These are phyloP conservation scores for Gymnopithys bicolor DNA, from an alignment of 2,797 vertebrate species.

Conservation along the genomic window DNA sequence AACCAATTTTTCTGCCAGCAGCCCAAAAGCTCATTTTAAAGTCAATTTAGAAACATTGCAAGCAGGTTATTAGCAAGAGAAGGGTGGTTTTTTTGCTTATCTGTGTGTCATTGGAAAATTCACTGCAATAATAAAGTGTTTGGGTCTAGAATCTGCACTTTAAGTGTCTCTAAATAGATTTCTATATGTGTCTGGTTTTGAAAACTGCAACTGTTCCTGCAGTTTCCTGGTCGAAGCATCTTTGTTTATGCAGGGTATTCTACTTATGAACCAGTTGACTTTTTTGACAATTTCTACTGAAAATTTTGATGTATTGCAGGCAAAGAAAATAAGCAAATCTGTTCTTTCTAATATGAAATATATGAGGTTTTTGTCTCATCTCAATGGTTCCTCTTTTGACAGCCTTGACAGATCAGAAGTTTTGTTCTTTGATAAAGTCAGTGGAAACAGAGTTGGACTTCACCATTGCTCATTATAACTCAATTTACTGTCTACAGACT, in stretches of 20 bases:
- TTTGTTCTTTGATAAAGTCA: not conserved
- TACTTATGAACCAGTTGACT: not conserved
- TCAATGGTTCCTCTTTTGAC: not conserved
- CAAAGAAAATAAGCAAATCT: not conserved
- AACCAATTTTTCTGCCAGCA: not conserved
- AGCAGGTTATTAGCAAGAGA: not conserved
- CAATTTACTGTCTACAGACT: not conserved
- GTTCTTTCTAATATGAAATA: not conserved
- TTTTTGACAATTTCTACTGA: not conserved
- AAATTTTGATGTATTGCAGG: not conserved
- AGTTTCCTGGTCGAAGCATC: not conserved
- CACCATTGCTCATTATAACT: not conserved
- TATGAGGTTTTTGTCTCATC: not conserved
- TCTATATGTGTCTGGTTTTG: not conserved
- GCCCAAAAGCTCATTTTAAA: not conserved
- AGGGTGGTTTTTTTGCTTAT: not conserved
- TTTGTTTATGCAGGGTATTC: not conserved
- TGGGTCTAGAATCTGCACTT: not conserved
- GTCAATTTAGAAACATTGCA: not conserved
- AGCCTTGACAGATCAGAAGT: not conserved
- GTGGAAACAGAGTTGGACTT: not conserved
- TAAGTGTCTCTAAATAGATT: not conserved
- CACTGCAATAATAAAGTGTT: not conserved
- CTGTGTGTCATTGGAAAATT: not conserved
- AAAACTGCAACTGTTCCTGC: not conserved